Evolutionary conservation across 1,140 invertebrate species (phyloP), one percentile per base, ranked within the genome.

Genomic region (Anagrus nilaparvatae): DNA sequence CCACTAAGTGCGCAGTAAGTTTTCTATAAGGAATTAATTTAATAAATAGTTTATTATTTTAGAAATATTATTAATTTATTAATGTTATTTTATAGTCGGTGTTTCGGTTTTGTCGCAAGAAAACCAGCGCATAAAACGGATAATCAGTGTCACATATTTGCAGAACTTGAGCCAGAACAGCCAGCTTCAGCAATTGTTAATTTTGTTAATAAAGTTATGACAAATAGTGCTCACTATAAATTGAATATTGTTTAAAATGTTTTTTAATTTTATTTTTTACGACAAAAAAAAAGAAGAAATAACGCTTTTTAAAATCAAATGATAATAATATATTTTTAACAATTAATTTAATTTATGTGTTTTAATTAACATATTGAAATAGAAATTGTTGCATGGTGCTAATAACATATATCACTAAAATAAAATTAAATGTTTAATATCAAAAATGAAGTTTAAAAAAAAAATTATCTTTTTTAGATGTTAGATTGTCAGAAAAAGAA

Each of bases 121-220:
- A 86, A 91, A 63, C 79, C 76, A 37, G 78, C 77, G 19, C 72
- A 81, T 42, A 78, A 77, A 48, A 76, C 79, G 24, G 90, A 96
- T 65, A 97, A 97, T 69, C 84, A 92, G 63, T 97, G 93, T 67
- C 93, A 97, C 73, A 75, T 97, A 30, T 96, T 97, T 67, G 91
- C 90, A 12, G 94, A 97, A 65, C 70, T 95, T 21, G 90, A 96
- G 58, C 84, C 88, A 8, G 89, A 92, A 56, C 93, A 97, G 58
- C 93, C 93, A 3, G 92, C 92, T 8, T 84, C 82, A 24, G 92
- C 92, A 24, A 96, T 97, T 58, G 89, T 94, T 40, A 93, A 93
- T 64, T 97, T 96, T 68, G 87, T 94, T 23, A 90, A 91, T 60
- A 94, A 93, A 71, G 85, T 94, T 36, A 75, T 87, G 71, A 79